Percentiles rank a stretch among this genome's conserved stretches.
phyloP scores from a whole-genome alignment of 2,797 vertebrate genomes.

The Spinibarbus caldwelli region DNA sequence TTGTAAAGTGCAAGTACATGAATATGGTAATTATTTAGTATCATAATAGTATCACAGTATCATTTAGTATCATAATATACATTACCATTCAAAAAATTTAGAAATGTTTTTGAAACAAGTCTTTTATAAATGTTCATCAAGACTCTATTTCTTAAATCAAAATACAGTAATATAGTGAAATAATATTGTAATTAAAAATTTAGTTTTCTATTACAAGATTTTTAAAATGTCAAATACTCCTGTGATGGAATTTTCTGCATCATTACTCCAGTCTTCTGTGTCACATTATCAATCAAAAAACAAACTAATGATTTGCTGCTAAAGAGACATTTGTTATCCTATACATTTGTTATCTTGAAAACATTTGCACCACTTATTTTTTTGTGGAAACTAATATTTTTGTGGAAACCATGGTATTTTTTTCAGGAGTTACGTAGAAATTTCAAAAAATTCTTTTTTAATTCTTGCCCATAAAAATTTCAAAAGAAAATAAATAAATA shows the following conservation, averaged over 20 bases:
- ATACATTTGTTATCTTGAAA: neutral
- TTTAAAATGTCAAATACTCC: neutral
- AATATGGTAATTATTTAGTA: neutral
- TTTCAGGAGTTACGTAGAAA: neutral
- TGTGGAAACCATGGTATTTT: neutral
- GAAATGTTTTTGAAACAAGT: neutral
- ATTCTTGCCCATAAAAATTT: neutral
- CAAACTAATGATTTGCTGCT: neutral
- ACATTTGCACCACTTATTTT: neutral
- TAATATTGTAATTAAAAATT: neutral
- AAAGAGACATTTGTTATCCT: neutral
- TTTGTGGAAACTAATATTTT: too few species aligned
- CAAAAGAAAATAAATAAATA: neutral
- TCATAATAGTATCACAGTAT: neutral
- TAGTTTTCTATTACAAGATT: neutral
- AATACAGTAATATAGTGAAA: neutral
- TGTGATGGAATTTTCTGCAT: neutral
- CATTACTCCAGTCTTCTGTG: neutral
- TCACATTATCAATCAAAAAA: neutral
- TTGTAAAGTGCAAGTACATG: neutral
- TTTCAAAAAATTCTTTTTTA: too few species aligned
- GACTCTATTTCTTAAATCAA: neutral
- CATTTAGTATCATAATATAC: neutral
- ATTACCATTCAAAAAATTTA: neutral
- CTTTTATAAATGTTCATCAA: neutral